Percentiles rank a stretch among this genome's conserved stretches.
Conservation (phyloP, 2,888 invertebrate genomes). For the Ophion ellenae region DNA sequence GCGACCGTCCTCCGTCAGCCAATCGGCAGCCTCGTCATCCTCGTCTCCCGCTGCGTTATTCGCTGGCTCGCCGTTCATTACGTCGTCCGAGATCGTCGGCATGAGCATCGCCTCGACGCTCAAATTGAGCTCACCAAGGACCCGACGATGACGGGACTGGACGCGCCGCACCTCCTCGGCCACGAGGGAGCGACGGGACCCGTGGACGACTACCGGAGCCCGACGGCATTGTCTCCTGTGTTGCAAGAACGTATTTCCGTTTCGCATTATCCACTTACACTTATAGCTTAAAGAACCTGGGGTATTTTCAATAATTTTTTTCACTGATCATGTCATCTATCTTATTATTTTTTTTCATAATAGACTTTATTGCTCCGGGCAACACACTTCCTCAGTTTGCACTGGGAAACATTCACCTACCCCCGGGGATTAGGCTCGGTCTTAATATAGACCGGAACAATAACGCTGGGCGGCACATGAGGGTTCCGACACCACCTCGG, state of each 20-base stretch:
- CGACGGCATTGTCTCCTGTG: constrained; percentile 80
- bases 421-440: too few relatives aligned
- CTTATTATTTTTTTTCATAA: too few relatives aligned
- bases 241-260: constrained; percentile 19
- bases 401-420: too few relatives aligned
- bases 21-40: constrained; percentile 85
- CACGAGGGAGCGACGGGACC: constrained; percentile 85
- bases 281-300: too few relatives aligned
- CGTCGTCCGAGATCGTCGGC: constrained; percentile 86
- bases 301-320: too few relatives aligned
- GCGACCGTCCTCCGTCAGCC: constrained; percentile 85
- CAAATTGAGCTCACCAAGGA: constrained; percentile 93
- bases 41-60: constrained; percentile 76
- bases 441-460: too few relatives aligned
- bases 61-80: constrained; percentile 43
- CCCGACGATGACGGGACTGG: constrained; percentile 92
- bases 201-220: constrained; percentile 71
- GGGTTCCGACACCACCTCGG: too few relatives aligned
- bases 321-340: too few relatives aligned
- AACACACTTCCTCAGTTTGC: too few relatives aligned
- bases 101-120: constrained; percentile 96
- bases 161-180: constrained; percentile 94
- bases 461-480: too few relatives aligned
- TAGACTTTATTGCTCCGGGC: too few relatives aligned
- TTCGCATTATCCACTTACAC: too few relatives aligned